A percentile compares a stretch with the other conserved stretches of the same genome.
Evolutionary conservation across 2,888 invertebrate genomes (phyloP).

Genomic region (Apocheima hispidaria): DNA sequence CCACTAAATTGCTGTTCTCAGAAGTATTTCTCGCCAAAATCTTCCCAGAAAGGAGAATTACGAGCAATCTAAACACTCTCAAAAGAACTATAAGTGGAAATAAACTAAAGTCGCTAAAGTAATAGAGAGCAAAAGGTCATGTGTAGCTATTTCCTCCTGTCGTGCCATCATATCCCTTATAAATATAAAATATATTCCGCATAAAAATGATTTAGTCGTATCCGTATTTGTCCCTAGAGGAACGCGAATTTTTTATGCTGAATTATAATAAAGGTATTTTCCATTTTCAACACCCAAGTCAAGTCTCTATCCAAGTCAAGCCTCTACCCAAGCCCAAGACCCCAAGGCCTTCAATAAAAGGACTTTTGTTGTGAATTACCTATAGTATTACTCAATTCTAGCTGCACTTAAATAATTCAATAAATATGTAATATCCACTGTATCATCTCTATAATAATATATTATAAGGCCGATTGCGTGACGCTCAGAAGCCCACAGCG

Average conservation of each 20-base stretch:
- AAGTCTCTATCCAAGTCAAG: too few relatives aligned
- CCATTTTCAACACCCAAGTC: not conserved
- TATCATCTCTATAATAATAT: too few relatives aligned
- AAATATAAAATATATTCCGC: conserved; percentile 30
- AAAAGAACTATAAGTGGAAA: conserved; percentile 1
- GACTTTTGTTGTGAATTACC: not conserved
- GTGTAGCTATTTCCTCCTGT: conserved; percentile 16
- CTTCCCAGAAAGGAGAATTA: not conserved
- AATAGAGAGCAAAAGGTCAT: conserved; percentile 13
- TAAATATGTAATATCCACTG: too few relatives aligned
- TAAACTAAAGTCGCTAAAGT: conserved; percentile 7
- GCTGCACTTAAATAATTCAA: not conserved
- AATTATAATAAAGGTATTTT: conserved; percentile 6
- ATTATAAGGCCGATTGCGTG: too few relatives aligned
- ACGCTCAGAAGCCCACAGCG: too few relatives aligned
- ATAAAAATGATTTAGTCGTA: conserved; percentile 26
- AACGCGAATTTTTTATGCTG: conserved; percentile 6
- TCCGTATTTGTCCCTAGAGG: conserved; percentile 20
- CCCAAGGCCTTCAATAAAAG: too few relatives aligned
- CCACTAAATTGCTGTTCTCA: not conserved
- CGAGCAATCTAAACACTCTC: not conserved
- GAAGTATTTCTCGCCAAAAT: not conserved
- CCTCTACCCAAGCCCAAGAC: too few relatives aligned
- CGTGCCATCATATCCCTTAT: conserved; percentile 28
- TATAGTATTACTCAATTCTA: too few relatives aligned